Percentiles rank a stretch among this genome's conserved stretches.
Conservation (phyloP, 2,113 vertebrate species). For the Oncorhynchus keta region DNA sequence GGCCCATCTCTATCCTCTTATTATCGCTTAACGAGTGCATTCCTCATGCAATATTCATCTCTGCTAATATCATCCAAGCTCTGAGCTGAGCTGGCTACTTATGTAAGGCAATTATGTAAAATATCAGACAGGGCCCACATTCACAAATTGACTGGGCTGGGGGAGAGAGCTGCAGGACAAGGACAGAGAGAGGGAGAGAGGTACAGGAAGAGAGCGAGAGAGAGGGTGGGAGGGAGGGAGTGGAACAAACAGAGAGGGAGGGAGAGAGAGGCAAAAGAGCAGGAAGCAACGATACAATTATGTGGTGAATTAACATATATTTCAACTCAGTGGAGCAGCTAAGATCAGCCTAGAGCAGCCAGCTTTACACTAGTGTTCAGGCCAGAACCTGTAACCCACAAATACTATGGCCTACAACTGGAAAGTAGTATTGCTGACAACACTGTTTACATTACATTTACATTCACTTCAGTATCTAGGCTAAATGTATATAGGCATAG, state of each 20-base stretch:
- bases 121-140: slow-evolving; percentile 72
- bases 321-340: slow-evolving; percentile 1
- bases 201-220: slow-evolving; percentile 6
- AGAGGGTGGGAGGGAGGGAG: neutral
- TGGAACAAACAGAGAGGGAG: neutral
- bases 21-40: slow-evolving; percentile 80
- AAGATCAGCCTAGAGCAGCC: slow-evolving; percentile 4
- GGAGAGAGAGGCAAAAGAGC: neutral
- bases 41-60: slow-evolving; percentile 80
- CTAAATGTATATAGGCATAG: neutral
- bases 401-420: neutral
- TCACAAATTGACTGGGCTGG: slow-evolving; percentile 57
- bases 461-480: too few relatives aligned
- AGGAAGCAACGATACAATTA: neutral
- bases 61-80: slow-evolving; percentile 74
- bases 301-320: neutral
- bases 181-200: slow-evolving; percentile 44
- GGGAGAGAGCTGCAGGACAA: slow-evolving; percentile 65
- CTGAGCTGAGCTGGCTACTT: slow-evolving; percentile 74
- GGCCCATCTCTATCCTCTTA: slow-evolving; percentile 78
- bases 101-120: slow-evolving; percentile 84
- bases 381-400: neutral
- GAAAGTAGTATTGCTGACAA: neutral
- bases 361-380: neutral
- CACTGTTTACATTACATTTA: too few relatives aligned